Percentiles rank a stretch among this genome's conserved stretches.
Evolutionary conservation across 2,113 vertebrate species (phyloP).

Genomic region (Coptodon bakossiorum): DNA sequence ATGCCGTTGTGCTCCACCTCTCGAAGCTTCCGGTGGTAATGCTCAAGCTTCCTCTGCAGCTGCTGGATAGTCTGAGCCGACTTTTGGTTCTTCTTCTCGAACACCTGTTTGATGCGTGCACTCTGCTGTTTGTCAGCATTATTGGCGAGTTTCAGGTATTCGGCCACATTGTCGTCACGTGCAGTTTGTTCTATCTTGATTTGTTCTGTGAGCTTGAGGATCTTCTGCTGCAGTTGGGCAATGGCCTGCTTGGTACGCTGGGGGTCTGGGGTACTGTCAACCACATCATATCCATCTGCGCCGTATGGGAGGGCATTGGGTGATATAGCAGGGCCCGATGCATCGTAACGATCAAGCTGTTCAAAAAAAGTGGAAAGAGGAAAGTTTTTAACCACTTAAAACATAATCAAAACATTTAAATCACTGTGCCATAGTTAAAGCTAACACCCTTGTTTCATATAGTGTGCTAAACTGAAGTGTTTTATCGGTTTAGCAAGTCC

Average conservation of each 20-base stretch:
- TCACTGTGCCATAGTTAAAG: not conserved
- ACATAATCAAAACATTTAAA: not conserved
- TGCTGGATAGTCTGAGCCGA: slow-evolving; percentile 93
- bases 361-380: not conserved
- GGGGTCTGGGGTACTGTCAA: slow-evolving; percentile 89
- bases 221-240: slow-evolving; percentile 93
- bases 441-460: not conserved
- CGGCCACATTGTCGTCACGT: slow-evolving; percentile 93
- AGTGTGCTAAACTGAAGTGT: not conserved
- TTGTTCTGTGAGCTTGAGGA: slow-evolving; percentile 93
- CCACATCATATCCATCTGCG: slow-evolving; percentile 82
- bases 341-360: slow-evolving; percentile 76
- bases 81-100: slow-evolving; percentile 99
- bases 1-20: slow-evolving; percentile 95
- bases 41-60: slow-evolving; percentile 93
- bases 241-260: slow-evolving; percentile 96
- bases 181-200: slow-evolving; percentile 97
- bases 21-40: slow-evolving; percentile 88
- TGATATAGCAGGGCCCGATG: slow-evolving; percentile 82
- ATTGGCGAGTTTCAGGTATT: slow-evolving; percentile 93
- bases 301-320: slow-evolving; percentile 86
- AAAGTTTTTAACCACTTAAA: not conserved
- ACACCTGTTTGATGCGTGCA: slow-evolving; percentile 96
- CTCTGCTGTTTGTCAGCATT: slow-evolving; percentile 97
- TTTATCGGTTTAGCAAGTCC: not conserved